Evolutionary conservation across 2,888 invertebrate genomes (phyloP), one percentile per base, ranked within the genome.

Genomic region (Amphimallon solstitiale): DNA sequence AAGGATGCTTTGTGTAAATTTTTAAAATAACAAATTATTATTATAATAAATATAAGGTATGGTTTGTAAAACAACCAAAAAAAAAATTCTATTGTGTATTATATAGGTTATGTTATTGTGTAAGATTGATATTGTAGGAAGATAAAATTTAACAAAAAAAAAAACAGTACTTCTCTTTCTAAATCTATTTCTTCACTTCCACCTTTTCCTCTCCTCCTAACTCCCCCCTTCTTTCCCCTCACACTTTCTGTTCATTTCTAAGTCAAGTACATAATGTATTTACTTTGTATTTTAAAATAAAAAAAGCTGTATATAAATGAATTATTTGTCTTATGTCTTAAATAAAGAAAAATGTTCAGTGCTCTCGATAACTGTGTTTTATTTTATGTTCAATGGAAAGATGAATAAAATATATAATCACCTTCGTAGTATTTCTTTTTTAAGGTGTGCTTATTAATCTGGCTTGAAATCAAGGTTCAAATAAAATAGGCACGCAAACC

Each of bases 341-440:
- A 29, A 29, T 29, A 29, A 29, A 29, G 29, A 79, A 79, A 79
- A 79, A 77, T 76, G 74, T 78, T 78, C 77, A 78, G 77, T 78
- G 79, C 78, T 79, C 77, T 75, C 68, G 67, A 63, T 69, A 14
- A 17, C 46, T 49, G 19, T 34, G 37, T 45, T 54, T 64, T 64
- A 56, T 56, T 64, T 3, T 29, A n/a, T n/a, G n/a, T n/a, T n/a
- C n/a, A n/a, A n/a, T n/a, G n/a, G n/a, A n/a, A n/a, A n/a, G n/a
- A n/a, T n/a, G n/a, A n/a, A n/a, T n/a, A n/a, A n/a, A n/a, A n/a
- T n/a, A n/a, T n/a, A n/a, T n/a, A n/a, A n/a, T n/a, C n/a, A n/a
- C n/a, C n/a, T n/a, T n/a, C n/a, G n/a, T n/a, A n/a, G n/a, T n/a
- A n/a, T n/a, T n/a, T n/a, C n/a, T n/a, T n/a, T n/a, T n/a, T n/a